Conservation (phyloP, 2,797 vertebrate genomes). For the Hoplostethus mediterraneus region DNA sequence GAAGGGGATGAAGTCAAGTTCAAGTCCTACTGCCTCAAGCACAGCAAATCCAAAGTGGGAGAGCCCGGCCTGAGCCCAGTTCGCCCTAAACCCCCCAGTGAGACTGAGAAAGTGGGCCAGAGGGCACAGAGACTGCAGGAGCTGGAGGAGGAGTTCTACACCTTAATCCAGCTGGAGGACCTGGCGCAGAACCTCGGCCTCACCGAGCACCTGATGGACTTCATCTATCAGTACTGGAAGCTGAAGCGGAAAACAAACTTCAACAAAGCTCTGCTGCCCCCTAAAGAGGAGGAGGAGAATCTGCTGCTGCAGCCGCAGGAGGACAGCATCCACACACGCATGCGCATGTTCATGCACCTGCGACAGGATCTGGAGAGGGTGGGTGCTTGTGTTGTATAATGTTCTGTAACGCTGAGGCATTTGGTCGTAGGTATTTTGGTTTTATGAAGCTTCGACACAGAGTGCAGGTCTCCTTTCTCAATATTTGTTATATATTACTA, state of each 20-base stretch:
- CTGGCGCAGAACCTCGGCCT: conserved; percentile 88
- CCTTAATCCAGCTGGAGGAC: conserved; percentile 89
- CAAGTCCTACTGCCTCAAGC: conserved; percentile 97
- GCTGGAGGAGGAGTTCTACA: conserved; percentile 96
- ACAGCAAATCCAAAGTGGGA: conserved; percentile 91
- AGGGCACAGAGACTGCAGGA: conserved; percentile 95
- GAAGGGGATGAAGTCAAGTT: conserved; percentile 98
- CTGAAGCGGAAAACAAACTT: conserved; percentile 96
- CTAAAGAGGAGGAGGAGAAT: conserved; percentile 94
- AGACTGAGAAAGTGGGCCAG: conserved; percentile 90
- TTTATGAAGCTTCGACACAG: background rate
- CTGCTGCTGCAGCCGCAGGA: conserved; percentile 94
- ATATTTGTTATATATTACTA: background rate
- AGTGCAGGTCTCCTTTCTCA: background rate
- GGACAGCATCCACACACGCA: conserved; percentile 97
- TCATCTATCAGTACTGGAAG: conserved; percentile 99
- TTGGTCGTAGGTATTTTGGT: background rate
- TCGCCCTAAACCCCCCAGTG: conserved; percentile 87
- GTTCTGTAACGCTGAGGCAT: background rate
- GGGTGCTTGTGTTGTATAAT: conserved; percentile 47
- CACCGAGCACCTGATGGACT: conserved; percentile 88
- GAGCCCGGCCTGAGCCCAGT: conserved; percentile 84
- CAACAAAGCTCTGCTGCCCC: conserved; percentile 95
- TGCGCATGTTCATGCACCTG: conserved; percentile 99
- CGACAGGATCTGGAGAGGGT: conserved; percentile 98